Evolutionary conservation across 2,888 invertebrate species (phyloP).

Genomic region (Hyalella azteca): DNA sequence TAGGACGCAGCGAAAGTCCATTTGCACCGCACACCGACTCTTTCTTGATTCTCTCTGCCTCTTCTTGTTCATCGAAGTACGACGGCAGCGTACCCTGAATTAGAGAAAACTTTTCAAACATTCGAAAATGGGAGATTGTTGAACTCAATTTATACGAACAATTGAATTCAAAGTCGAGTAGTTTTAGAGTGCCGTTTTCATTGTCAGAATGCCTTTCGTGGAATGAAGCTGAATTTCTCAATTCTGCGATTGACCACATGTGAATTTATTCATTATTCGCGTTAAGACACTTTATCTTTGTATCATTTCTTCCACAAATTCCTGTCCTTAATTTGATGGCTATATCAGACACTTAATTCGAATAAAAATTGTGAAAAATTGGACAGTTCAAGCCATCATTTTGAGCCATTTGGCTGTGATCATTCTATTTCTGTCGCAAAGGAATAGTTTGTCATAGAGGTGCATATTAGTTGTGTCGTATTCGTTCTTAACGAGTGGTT

Average conservation of each 20-base stretch:
- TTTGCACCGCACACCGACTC: not conserved
- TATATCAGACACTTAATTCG: no score
- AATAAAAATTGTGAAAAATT: no score
- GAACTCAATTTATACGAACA: not conserved
- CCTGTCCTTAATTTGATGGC: no score
- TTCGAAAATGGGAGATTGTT: not conserved
- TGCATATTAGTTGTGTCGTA: no score
- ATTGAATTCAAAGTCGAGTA: not conserved
- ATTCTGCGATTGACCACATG: not conserved
- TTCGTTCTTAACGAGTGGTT: no score
- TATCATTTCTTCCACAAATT: no score
- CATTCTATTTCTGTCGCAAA: no score
- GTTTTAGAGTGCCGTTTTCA: not conserved
- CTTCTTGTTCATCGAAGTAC: conserved; percentile 7
- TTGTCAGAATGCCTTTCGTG: not conserved
- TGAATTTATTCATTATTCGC: not conserved
- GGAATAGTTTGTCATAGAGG: no score
- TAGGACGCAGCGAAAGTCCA: not conserved
- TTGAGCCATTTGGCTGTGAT: no score
- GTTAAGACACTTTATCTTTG: no score
- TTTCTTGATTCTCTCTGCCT: not conserved
- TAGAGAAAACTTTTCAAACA: not conserved
- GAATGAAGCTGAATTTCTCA: not conserved
- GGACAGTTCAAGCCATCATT: no score
- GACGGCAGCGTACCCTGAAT: not conserved